Conservation (phyloP, 1,140 invertebrate genomes). For the Anoplolepis gracilipes region DNA sequence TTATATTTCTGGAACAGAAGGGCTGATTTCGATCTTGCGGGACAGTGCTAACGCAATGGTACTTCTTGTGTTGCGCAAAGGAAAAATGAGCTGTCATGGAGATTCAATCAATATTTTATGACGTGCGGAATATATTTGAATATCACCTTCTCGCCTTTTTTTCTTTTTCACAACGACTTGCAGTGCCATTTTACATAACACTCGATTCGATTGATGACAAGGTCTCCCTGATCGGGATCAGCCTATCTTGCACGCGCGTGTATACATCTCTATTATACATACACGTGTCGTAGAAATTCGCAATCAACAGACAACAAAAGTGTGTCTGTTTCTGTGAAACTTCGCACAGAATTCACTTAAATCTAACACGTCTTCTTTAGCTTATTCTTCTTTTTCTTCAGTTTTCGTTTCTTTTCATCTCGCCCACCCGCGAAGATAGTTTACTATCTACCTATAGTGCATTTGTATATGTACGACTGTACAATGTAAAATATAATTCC, state of each 20-base stretch:
- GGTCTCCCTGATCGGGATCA: slow-evolving; percentile 4
- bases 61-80: background rate
- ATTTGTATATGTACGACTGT: slow-evolving; percentile 76
- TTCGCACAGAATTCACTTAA: slow-evolving; percentile 13
- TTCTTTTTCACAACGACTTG: background rate
- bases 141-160: background rate
- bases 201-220: slow-evolving; percentile 11
- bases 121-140: background rate
- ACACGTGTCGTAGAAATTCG: slow-evolving; percentile 55
- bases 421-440: slow-evolving; percentile 61
- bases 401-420: slow-evolving; percentile 1
- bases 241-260: slow-evolving; percentile 1
- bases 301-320: slow-evolving; percentile 64
- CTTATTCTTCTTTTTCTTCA: background rate
- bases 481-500: slow-evolving; percentile 84
- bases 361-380: background rate
- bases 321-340: slow-evolving; percentile 35
- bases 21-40: background rate
- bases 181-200: slow-evolving; percentile 45
- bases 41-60: background rate
- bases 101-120: background rate
- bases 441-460: slow-evolving; percentile 76
- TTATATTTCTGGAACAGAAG: slow-evolving; percentile 48
- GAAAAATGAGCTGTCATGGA: background rate
- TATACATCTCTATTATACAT: slow-evolving; percentile 53